Evolutionary conservation across 1,140 invertebrate genomes (phyloP).

Genomic region (Heliconius nattereri): DNA sequence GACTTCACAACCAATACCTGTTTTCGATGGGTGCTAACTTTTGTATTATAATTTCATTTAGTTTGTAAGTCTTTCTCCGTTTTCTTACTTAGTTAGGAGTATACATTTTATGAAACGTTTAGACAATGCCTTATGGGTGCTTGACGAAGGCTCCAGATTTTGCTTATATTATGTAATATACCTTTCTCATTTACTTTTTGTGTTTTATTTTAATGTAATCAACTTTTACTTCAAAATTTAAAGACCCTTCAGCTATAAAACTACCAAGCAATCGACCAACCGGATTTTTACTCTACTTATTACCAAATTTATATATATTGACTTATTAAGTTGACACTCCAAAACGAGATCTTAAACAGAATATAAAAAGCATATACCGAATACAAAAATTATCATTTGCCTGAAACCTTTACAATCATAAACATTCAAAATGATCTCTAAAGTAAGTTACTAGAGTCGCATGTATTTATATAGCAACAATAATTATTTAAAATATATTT

Average conservation of each 20-base stretch:
- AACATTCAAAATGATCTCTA: constrained; percentile 45
- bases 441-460: constrained; percentile 41
- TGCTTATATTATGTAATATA: constrained; percentile 66
- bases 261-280: constrained; percentile 22
- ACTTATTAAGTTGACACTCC: constrained; percentile 16
- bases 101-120: constrained; percentile 78
- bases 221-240: not conserved
- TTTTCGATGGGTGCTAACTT: constrained; percentile 53
- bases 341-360: constrained; percentile 32
- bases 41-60: constrained; percentile 77
- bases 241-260: constrained; percentile 2
- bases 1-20: constrained; percentile 53
- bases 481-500: constrained; percentile 7
- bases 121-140: constrained; percentile 61
- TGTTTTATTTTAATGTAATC: constrained; percentile 30
- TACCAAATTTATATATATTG: not conserved
- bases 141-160: constrained; percentile 60
- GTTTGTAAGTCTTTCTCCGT: constrained; percentile 67
- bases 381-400: constrained; percentile 33
- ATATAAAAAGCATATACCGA: constrained; percentile 29
- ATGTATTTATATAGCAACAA: not conserved
- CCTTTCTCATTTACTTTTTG: constrained; percentile 52
- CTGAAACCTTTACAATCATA: constrained; percentile 10
- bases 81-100: constrained; percentile 55
- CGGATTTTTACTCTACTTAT: constrained; percentile 32